These are phyloP conservation scores for Lophura swinhoii DNA, from an alignment of 2,797 vertebrate species.

Conservation along the genomic window DNA sequence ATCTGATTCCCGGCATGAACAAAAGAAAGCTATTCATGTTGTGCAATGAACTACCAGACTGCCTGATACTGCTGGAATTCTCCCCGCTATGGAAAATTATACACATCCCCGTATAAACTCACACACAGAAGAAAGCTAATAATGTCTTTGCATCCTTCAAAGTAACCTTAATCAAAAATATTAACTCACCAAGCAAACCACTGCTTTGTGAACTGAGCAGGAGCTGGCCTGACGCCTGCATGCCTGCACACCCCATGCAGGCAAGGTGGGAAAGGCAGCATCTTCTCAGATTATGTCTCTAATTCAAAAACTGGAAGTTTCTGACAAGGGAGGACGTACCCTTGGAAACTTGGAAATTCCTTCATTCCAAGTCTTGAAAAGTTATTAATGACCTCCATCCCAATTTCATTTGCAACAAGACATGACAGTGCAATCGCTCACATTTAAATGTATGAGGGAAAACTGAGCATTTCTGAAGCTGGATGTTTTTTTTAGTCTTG, in stretches of 20 bases:
- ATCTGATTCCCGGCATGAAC: neutral
- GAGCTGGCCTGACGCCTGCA: slow-evolving; percentile 42
- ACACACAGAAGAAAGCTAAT: neutral
- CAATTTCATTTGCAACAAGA: slow-evolving; percentile 52
- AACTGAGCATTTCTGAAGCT: slow-evolving; percentile 43
- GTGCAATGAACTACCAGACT: neutral
- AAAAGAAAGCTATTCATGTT: neutral
- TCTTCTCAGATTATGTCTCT: slow-evolving; percentile 23
- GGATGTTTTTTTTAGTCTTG: slow-evolving; percentile 30
- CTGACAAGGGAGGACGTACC: slow-evolving; percentile 30
- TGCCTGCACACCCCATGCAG: neutral
- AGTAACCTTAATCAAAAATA: slow-evolving; percentile 43
- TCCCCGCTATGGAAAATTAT: neutral
- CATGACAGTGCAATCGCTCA: neutral
- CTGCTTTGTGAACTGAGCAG: slow-evolving; percentile 51
- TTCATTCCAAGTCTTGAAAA: slow-evolving; percentile 37
- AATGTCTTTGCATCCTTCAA: slow-evolving; percentile 58
- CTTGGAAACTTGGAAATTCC: slow-evolving; percentile 50
- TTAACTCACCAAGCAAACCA: slow-evolving; percentile 5
- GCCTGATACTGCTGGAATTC: slow-evolving; percentile 10
- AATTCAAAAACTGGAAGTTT: slow-evolving; percentile 49
- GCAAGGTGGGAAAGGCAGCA: slow-evolving; percentile 26
- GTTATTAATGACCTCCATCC: slow-evolving; percentile 34
- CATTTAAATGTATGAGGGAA: slow-evolving; percentile 26
- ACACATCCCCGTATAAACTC: neutral